Percentiles rank a stretch among this genome's conserved stretches.
phyloP scores from a whole-genome alignment of 2,113 vertebrate species.

The Alaudala cheleensis region DNA sequence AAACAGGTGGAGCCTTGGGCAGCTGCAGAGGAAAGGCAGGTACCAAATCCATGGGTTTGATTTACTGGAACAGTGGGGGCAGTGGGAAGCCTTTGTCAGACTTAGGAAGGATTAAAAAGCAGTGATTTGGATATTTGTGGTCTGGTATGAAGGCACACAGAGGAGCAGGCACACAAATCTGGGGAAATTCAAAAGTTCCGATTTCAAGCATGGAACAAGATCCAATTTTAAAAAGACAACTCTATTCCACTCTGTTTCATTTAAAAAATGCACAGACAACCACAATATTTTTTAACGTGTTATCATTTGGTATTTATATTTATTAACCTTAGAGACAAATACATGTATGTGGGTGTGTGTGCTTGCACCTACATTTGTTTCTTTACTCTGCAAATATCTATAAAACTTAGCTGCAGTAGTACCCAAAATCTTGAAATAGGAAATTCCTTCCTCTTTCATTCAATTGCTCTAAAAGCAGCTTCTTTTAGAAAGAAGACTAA shows the following conservation, averaged over 20 bases:
- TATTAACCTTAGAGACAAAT: not conserved
- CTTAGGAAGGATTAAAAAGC: not conserved
- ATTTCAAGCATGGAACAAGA: not conserved
- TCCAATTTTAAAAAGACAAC: not conserved
- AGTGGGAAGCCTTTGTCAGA: not conserved
- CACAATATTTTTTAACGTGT: not conserved
- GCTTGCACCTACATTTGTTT: not conserved
- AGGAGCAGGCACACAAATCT: not conserved
- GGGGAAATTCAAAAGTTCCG: not conserved
- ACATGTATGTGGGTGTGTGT: fast-evolving
- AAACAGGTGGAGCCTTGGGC: not conserved
- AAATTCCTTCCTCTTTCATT: not conserved
- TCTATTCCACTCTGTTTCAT: not conserved
- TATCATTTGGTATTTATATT: not conserved
- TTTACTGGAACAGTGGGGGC: not conserved
- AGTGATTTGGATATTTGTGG: not conserved
- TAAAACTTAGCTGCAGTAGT: not conserved
- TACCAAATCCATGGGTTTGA: not conserved
- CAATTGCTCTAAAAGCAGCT: not conserved
- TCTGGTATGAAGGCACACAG: not conserved
- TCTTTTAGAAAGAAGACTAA: not conserved
- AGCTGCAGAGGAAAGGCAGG: not conserved
- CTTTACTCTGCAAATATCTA: not conserved
- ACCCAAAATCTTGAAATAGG: not conserved
- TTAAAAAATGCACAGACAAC: not conserved